phyloP scores from a whole-genome alignment of 1,140 invertebrate genomes.

The Drosophila seguyi region DNA sequence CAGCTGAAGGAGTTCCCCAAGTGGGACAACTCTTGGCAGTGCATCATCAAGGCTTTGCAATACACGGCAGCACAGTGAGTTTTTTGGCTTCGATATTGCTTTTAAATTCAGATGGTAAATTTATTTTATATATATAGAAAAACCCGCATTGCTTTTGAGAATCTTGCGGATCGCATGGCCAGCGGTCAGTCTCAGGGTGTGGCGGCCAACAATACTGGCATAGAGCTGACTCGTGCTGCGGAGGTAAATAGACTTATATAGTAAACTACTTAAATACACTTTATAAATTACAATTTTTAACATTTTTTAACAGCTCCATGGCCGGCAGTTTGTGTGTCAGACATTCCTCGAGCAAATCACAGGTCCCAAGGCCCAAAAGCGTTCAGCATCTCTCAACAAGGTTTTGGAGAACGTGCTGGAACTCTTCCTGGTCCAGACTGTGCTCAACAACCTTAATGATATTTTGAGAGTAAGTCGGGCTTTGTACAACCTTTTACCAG shows the following conservation, averaged over 20 bases:
- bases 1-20: conserved; percentile 85
- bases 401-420: conserved; percentile 91
- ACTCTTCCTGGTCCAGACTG: conserved; percentile 91
- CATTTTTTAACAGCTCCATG: conserved; percentile 87
- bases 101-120: rapidly evolving
- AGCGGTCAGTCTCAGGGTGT: conserved; percentile 89
- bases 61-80: conserved; percentile 90
- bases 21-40: conserved; percentile 88
- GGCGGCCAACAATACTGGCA: conserved; percentile 94
- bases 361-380: conserved; percentile 70
- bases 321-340: conserved; percentile 90
- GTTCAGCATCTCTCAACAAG: conserved; percentile 86
- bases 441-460: conserved; percentile 90
- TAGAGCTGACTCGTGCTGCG: conserved; percentile 91
- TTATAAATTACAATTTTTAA: too few species aligned
- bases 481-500: too few species aligned
- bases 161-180: conserved; percentile 88
- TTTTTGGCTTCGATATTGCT: not conserved
- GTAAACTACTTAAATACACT: not conserved
- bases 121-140: conserved; percentile 87
- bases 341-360: conserved; percentile 87
- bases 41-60: conserved; percentile 89
- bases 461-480: conserved; percentile 89
- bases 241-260: conserved; percentile 85
- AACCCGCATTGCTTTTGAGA: conserved; percentile 88